Conservation (phyloP, 1,140 invertebrate species). For the Trigoniulus corallinus region DNA sequence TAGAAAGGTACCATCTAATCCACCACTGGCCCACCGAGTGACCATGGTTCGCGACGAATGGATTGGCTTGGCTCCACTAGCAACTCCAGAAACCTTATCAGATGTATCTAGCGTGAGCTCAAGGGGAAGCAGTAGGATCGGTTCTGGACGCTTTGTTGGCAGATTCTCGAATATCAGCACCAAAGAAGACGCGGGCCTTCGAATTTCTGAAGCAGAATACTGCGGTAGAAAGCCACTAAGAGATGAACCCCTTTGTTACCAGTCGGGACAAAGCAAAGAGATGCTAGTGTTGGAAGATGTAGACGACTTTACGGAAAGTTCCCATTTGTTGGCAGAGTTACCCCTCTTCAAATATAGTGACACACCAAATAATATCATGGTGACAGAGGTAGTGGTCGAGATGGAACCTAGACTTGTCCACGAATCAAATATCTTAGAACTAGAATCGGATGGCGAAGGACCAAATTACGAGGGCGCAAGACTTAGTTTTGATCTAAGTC, state of each 20-base stretch:
- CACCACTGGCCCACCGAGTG: neutral
- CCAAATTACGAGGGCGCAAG: neutral
- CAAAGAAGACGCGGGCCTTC: neutral
- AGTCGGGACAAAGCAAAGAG: neutral
- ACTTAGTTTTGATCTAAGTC: conserved; percentile 3
- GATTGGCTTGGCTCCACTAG: conserved; percentile 49
- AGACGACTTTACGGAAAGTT: neutral
- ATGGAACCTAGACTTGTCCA: neutral
- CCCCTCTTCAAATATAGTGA: neutral
- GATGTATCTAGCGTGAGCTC: conserved; percentile 45
- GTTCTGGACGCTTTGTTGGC: neutral
- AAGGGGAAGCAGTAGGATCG: conserved; percentile 12
- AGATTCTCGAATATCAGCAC: neutral
- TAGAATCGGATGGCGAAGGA: conserved; percentile 1
- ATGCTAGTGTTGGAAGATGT: neutral
- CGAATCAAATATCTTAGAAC: neutral
- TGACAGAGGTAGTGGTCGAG: conserved; percentile 9
- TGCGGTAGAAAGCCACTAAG: no score
- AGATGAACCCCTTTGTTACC: no score
- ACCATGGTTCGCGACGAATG: conserved; percentile 35
- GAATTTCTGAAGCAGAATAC: no score
- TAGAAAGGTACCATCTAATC: conserved; percentile 2
- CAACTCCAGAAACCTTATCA: conserved; percentile 67
- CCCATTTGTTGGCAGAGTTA: neutral
- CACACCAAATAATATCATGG: neutral